Percentiles rank a stretch among this genome's conserved stretches.
Evolutionary conservation across 1,140 invertebrate species (phyloP).

Genomic region (Pseudomyrmex flavicornis): DNA sequence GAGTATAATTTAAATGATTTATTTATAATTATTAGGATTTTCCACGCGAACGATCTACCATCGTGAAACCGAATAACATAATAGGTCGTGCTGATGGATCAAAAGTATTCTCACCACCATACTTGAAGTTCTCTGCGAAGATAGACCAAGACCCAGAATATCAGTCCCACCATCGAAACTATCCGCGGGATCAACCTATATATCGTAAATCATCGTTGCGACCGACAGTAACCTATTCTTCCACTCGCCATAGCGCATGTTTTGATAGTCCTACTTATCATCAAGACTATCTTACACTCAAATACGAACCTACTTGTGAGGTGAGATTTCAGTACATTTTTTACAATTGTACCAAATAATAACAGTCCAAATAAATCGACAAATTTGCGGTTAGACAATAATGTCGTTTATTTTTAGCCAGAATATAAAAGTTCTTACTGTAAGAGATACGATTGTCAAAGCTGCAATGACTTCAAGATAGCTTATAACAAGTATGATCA

Average conservation of each 20-base stretch:
- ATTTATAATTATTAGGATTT: constrained; percentile 74
- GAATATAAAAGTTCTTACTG: constrained; percentile 84
- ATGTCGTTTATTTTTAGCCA: constrained; percentile 82
- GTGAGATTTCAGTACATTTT: constrained; percentile 77
- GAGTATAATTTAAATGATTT: background rate
- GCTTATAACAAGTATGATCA: constrained; percentile 70
- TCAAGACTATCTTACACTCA: constrained; percentile 47
- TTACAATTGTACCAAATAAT: constrained; percentile 74
- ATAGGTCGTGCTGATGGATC: constrained; percentile 82
- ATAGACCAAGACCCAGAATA: constrained; percentile 84
- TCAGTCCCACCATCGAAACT: constrained; percentile 81
- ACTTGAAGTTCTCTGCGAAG: constrained; percentile 76
- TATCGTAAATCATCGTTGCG: constrained; percentile 76
- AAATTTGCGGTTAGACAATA: constrained; percentile 80
- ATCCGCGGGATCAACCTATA: constrained; percentile 72
- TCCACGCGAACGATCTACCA: constrained; percentile 79
- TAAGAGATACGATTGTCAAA: constrained; percentile 60
- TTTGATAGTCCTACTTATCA: constrained; percentile 30
- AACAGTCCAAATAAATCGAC: constrained; percentile 78
- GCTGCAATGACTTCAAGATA: constrained; percentile 58
- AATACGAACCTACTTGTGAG: constrained; percentile 75
- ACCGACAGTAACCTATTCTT: constrained; percentile 63
- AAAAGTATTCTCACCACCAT: constrained; percentile 75
- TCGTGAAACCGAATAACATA: constrained; percentile 79
- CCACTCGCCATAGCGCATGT: constrained; percentile 58